Percentiles rank a stretch among this genome's conserved stretches.
phyloP scores from a whole-genome alignment of 2,113 vertebrate species.

The Ictalurus furcatus region DNA sequence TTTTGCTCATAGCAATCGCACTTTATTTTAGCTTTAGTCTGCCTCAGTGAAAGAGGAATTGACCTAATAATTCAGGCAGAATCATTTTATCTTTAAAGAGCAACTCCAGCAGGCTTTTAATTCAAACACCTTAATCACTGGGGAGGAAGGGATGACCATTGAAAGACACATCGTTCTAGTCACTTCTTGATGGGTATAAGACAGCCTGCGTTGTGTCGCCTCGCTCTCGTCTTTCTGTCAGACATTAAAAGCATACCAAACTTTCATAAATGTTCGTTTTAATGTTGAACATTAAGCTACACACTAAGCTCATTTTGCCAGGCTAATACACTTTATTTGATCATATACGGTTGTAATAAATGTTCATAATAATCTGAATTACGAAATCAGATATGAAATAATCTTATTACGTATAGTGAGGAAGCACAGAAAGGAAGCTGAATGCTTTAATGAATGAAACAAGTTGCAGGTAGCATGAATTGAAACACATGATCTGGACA shows the following conservation, averaged over 20 bases:
- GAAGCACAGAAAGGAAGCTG: not conserved
- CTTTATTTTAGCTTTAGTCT: slow-evolving; percentile 44
- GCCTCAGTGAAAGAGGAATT: not conserved
- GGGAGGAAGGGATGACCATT: not conserved
- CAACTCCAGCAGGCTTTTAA: slow-evolving; percentile 8
- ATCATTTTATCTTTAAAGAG: not conserved
- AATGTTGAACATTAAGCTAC: not conserved
- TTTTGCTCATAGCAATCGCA: slow-evolving; percentile 47
- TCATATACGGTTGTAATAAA: not conserved
- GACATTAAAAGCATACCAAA: not conserved
- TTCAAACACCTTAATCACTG: not conserved
- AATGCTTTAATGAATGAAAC: not conserved
- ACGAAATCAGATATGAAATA: too few relatives aligned
- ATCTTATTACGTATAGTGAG: not conserved
- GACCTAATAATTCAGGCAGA: not conserved
- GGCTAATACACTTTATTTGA: not conserved
- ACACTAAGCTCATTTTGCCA: not conserved
- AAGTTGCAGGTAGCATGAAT: not conserved
- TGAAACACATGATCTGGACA: not conserved
- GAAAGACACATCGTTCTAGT: not conserved
- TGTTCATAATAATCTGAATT: not conserved
- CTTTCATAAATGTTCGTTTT: not conserved
- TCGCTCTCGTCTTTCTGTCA: not conserved
- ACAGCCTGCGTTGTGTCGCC: not conserved
- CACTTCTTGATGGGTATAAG: not conserved